Evolutionary conservation across 2,888 invertebrate species (phyloP).

Genomic region (Lepidonotus clava): DNA sequence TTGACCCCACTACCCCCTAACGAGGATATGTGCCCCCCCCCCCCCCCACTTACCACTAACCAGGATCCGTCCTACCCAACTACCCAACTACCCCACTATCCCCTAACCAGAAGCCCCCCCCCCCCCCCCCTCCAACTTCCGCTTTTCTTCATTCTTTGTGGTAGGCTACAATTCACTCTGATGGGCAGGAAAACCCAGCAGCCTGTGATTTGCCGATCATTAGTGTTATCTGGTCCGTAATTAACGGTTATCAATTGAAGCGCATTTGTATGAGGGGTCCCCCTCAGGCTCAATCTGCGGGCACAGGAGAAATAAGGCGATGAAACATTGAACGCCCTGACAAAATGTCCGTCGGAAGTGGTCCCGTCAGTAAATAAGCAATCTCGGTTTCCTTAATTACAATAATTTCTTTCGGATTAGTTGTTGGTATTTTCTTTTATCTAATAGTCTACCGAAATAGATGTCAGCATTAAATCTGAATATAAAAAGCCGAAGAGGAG

Average conservation of each 20-base stretch:
- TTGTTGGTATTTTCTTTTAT: too few relatives aligned
- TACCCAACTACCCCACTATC: background rate
- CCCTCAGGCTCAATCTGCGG: too few relatives aligned
- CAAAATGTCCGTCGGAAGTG: too few relatives aligned
- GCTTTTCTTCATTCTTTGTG: too few relatives aligned
- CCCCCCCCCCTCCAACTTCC: too few relatives aligned
- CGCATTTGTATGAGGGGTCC: background rate
- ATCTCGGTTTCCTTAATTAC: too few relatives aligned
- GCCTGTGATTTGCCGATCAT: slow-evolving; percentile 37
- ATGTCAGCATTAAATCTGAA: too few relatives aligned
- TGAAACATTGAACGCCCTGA: slow-evolving; percentile 11
- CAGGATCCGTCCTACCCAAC: background rate
- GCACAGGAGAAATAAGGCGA: slow-evolving; percentile 18
- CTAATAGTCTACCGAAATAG: too few relatives aligned
- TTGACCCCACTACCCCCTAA: background rate
- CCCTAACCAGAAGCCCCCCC: background rate
- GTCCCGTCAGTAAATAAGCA: too few relatives aligned
- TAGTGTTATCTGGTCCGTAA: slow-evolving; percentile 18
- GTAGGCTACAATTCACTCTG: background rate
- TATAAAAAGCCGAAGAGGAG: too few relatives aligned
- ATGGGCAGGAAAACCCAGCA: background rate
- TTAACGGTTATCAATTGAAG: slow-evolving; percentile 23
- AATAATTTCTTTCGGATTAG: too few relatives aligned
- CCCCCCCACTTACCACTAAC: background rate
- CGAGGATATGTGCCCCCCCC: background rate